phyloP scores from a whole-genome alignment of 2,888 invertebrate species.

The Carpatolechia fugitivella region DNA sequence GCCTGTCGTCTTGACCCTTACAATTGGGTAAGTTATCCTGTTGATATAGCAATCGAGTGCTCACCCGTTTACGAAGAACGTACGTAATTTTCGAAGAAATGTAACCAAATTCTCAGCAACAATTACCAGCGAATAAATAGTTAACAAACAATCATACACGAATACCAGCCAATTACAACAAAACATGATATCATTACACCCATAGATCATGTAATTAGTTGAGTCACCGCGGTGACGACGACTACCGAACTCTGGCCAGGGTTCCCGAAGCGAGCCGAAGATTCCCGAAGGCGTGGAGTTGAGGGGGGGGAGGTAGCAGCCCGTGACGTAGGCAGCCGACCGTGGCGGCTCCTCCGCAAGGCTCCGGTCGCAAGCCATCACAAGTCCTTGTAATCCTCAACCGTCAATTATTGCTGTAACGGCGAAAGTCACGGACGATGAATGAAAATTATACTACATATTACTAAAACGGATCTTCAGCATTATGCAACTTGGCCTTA shows the following conservation, averaged over 20 bases:
- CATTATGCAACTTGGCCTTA: too few species aligned
- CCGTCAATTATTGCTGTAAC: conserved; percentile 33
- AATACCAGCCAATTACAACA: conserved; percentile 38
- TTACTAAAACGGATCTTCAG: too few species aligned
- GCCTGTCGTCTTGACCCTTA: too few species aligned
- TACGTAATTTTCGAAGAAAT: too few species aligned
- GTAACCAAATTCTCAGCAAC: background rate
- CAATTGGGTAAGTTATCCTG: too few species aligned
- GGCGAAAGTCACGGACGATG: conserved; percentile 3
- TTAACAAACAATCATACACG: conserved; percentile 18
- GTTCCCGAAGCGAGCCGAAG: conserved; percentile 53
- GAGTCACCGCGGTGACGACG: conserved; percentile 38
- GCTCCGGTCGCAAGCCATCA: conserved; percentile 39
- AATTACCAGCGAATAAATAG: background rate
- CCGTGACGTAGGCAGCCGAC: conserved; percentile 61
- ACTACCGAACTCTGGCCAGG: conserved; percentile 54
- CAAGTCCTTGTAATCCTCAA: conserved; percentile 38
- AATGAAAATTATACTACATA: too few species aligned
- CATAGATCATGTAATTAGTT: conserved; percentile 55
- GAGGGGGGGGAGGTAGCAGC: conserved; percentile 50
- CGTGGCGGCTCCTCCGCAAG: conserved; percentile 53
- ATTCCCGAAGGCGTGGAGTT: conserved; percentile 21
- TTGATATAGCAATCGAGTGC: too few species aligned
- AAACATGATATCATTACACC: conserved; percentile 45
- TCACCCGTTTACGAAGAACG: too few species aligned